These are phyloP conservation scores for Sphinx pinastri DNA, from an alignment of 2,888 invertebrate genomes.

Conservation along the genomic window DNA sequence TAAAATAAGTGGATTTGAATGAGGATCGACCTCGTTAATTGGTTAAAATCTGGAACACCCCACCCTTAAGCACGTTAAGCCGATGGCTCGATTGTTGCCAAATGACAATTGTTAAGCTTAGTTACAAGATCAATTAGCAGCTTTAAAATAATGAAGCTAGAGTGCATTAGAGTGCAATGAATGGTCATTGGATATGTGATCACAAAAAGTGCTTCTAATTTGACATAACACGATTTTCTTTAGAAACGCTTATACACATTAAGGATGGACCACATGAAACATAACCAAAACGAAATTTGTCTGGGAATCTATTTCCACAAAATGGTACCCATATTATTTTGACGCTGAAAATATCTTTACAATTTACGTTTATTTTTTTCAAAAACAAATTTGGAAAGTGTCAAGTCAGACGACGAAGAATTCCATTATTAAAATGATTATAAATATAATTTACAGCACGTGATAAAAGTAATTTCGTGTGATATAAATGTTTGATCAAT, in stretches of 20 bases:
- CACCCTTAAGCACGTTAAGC: too few relatives aligned
- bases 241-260: background rate
- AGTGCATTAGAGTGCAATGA: too few relatives aligned
- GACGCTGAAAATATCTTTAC: background rate
- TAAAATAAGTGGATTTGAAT: too few relatives aligned
- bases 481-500: conserved; percentile 9
- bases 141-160: background rate
- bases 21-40: too few relatives aligned
- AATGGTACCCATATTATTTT: background rate
- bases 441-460: background rate
- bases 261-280: background rate
- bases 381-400: background rate
- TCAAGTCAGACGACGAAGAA: background rate
- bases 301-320: background rate
- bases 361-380: background rate
- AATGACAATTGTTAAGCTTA: background rate
- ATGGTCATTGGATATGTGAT: too few relatives aligned
- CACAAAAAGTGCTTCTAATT: too few relatives aligned
- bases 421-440: background rate
- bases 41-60: too few relatives aligned
- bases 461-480: background rate
- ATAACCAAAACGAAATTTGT: background rate
- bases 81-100: background rate
- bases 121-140: background rate
- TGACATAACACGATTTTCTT: too few relatives aligned